phyloP scores from a whole-genome alignment of 2,888 invertebrate genomes.

The Tridacna crocea region DNA sequence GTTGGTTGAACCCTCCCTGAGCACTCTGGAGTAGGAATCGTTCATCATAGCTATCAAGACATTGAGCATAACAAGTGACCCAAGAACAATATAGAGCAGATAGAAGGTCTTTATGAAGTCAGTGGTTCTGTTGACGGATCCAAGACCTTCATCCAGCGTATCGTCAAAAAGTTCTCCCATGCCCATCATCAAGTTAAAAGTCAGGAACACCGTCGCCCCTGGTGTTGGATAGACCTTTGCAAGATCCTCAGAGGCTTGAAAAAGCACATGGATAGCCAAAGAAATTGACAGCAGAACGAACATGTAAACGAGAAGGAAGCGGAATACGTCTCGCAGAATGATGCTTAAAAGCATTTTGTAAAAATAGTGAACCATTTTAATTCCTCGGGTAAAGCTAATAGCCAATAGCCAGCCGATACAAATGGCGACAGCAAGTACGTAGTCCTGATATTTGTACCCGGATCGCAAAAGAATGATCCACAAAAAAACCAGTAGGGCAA shows the following conservation, averaged over 20 bases:
- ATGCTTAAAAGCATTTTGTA: conserved; percentile 80
- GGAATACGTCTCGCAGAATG: conserved; percentile 76
- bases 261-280: conserved; percentile 76
- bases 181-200: conserved; percentile 79
- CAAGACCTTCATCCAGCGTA: conserved; percentile 44
- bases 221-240: conserved; percentile 62
- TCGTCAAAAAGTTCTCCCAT: conserved; percentile 48
- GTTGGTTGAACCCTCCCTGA: conserved; percentile 69
- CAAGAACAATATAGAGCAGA: conserved; percentile 77
- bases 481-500: conserved; percentile 65
- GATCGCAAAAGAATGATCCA: conserved; percentile 72
- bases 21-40: conserved; percentile 74
- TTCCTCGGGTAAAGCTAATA: conserved; percentile 79
- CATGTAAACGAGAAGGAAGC: conserved; percentile 78
- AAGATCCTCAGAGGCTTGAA: conserved; percentile 67
- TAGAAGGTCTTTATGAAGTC: conserved; percentile 71
- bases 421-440: conserved; percentile 74
- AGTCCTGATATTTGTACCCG: conserved; percentile 67
- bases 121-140: conserved; percentile 56
- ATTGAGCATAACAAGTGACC: conserved; percentile 75
- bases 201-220: conserved; percentile 73
- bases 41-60: conserved; percentile 80
- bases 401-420: conserved; percentile 79
- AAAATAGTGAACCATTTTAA: conserved; percentile 79
- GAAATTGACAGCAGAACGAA: conserved; percentile 80